Percentiles rank a stretch among this genome's conserved stretches.
Conservation (phyloP, 2,797 vertebrate genomes). For the Fundulus diaphanus region DNA sequence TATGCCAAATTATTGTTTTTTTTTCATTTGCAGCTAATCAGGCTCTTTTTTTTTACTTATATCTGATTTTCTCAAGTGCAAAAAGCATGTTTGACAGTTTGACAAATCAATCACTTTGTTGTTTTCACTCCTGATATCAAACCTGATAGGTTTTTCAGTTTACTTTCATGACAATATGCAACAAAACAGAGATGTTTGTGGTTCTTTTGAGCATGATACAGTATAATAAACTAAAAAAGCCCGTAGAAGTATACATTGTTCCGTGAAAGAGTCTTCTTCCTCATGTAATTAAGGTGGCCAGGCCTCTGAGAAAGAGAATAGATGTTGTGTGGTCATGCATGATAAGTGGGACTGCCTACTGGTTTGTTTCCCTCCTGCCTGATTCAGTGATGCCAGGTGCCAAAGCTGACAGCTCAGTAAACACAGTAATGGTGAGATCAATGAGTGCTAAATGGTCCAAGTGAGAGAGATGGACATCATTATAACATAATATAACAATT, state of each 20-base stretch:
- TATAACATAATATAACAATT: constrained; percentile 5
- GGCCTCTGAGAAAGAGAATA: constrained; percentile 37
- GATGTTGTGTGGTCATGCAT: constrained; percentile 55
- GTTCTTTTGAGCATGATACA: neutral
- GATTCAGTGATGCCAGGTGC: constrained; percentile 63
- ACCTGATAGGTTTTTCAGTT: constrained; percentile 20
- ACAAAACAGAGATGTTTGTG: constrained; percentile 6
- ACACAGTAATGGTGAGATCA: constrained; percentile 71
- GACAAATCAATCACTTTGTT: constrained; percentile 45
- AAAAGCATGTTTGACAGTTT: constrained; percentile 18
- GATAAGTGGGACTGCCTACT: constrained; percentile 54
- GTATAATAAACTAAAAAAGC: constrained; percentile 28
- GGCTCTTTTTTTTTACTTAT: constrained; percentile 11
- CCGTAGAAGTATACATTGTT: constrained; percentile 41
- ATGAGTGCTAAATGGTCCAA: constrained; percentile 64
- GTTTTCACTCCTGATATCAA: constrained; percentile 23
- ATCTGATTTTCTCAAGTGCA: constrained; percentile 2
- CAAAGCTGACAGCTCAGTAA: constrained; percentile 68
- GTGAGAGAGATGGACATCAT: constrained; percentile 56
- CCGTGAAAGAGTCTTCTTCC: constrained; percentile 31
- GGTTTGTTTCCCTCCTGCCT: constrained; percentile 40
- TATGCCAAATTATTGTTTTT: neutral
- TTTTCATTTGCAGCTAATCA: neutral
- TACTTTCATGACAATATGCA: constrained; percentile 18
- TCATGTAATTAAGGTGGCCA: constrained; percentile 50